Evolutionary conservation across 2,797 vertebrate species (phyloP), one percentile per base, ranked within the genome.

Genomic region (Oryzias sinensis): DNA sequence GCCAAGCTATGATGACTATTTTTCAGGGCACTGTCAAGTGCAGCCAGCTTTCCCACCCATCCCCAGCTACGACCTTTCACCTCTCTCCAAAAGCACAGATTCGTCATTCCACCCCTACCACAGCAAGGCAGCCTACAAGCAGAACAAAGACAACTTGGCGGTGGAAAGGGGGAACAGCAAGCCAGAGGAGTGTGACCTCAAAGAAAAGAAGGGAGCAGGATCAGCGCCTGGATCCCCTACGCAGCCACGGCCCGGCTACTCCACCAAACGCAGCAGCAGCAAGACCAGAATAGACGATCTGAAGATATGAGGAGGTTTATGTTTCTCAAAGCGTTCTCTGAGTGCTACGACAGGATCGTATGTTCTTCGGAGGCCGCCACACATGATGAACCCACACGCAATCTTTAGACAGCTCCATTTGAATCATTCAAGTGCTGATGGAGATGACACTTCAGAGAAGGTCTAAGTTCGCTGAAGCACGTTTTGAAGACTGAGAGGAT

Each of bases 241-340:
- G 33, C 88, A 91, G 72, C 55, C 79, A 54, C 76, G 83, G 73
- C 63, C 80, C 0, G 51, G 84, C 63, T 77, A 88, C 49, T 53
- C 71, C n/a, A 79, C 81, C 79, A 92, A 90, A 66, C 88, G 87
- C 72, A 87, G 86, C 80, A 90, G 77, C 87, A 91, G 79, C 89
- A 91, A 91, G 82, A 92, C 88, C 56, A 89, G 92, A 88, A 88
- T 91, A 84, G 91, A 93, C 16, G 92, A 90, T 83, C 89, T 94
- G 68, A 89, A 90, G 75, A 91, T 93, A 81, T 94, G 79, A 92
- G 70, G 50, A 74, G 81, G 76, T 67, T 80, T 74, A 70, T 59
- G 76, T 87, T 85, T 74, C 87, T 79, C 62, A 57, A 48, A 65
- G 68, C 72, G 68, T 76, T 87, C 86, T 89, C 87, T 82, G 77